Base-by-base conservation (phyloP, 2,113 vertebrate genomes). In the Dasyprocta punctata region DNA sequence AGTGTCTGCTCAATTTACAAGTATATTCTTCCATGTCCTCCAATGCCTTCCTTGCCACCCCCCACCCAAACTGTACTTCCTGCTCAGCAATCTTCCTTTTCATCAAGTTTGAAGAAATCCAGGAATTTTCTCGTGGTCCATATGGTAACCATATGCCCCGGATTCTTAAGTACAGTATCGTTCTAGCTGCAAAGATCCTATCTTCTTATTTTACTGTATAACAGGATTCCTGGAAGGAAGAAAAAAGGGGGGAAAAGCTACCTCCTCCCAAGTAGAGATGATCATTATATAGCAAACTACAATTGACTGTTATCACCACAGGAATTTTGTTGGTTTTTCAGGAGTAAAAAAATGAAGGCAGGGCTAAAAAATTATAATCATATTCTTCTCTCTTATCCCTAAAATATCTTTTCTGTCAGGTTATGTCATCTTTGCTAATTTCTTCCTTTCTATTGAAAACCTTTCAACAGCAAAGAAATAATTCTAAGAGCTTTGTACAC, bases 381-480 rank as follows among this genome's bases (percentile, higher is more conserved):
- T 49, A 77, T 69, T 77, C 16, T 33, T 65, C 44, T 91, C 11
- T 26, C 3, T 54, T 58, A 54, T n/a, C 9, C 33, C 60, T 30
- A 73, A 90, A 75, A 44, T 96, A 33, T 63, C 30, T 94, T 86
- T 85, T 28, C 49, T 92, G 0, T 58, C 33, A 67, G 38, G 26
- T 60, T 26, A 67, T 41, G 19, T 56, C 36, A 80, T 86, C 65
- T 95, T 90, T 86, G 19, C 63, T 80, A 65, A 65, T 83, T 84
- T 86, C 36, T 92, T 61, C 12, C 47, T 85, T 63, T 90, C 81
- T 67, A 84, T 96, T 93, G 41, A 80, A 95, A 94, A 44, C 8
- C 5, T 26, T 89, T 86, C 52, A 75, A 33, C 3, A 94, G 22
- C 28, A 71, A 69, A 44, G 36, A 93, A 58, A 10, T 65, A 19